These are phyloP conservation scores for Gymnoscelis rufifasciata DNA, from an alignment of 2,888 invertebrate species.

Conservation along the genomic window DNA sequence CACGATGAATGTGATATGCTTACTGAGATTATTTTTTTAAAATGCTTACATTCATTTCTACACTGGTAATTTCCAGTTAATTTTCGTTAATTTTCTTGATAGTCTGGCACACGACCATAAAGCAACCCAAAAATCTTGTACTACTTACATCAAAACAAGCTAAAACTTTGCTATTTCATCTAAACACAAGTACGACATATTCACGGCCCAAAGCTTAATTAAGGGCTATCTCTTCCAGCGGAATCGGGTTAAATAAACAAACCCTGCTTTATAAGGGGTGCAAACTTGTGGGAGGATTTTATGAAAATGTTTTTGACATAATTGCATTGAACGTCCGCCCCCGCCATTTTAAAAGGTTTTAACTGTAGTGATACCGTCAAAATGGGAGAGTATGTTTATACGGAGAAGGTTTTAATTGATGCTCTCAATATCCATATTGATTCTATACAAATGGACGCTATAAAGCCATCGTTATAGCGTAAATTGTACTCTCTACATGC, in stretches of 20 bases:
- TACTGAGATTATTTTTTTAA: too few species aligned
- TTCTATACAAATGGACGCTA: too few species aligned
- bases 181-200: background rate
- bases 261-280: constrained; percentile 8
- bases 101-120: background rate
- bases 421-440: too few species aligned
- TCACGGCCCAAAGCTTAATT: constrained; percentile 9
- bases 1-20: too few species aligned
- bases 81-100: too few species aligned
- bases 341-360: background rate
- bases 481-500: too few species aligned
- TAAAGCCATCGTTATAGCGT: too few species aligned
- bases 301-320: constrained; percentile 13
- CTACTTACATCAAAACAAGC: background rate
- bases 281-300: constrained; percentile 8
- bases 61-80: too few species aligned
- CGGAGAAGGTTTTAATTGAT: too few species aligned
- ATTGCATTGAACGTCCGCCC: constrained; percentile 2
- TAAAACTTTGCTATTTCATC: background rate
- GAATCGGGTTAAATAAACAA: constrained; percentile 14
- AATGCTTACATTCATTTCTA: too few species aligned
- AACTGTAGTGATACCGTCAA: background rate
- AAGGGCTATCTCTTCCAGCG: constrained; percentile 7
- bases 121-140: background rate
- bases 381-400: background rate